These are phyloP conservation scores for Galbula dea DNA, from an alignment of 2,113 vertebrate species.

Conservation along the genomic window DNA sequence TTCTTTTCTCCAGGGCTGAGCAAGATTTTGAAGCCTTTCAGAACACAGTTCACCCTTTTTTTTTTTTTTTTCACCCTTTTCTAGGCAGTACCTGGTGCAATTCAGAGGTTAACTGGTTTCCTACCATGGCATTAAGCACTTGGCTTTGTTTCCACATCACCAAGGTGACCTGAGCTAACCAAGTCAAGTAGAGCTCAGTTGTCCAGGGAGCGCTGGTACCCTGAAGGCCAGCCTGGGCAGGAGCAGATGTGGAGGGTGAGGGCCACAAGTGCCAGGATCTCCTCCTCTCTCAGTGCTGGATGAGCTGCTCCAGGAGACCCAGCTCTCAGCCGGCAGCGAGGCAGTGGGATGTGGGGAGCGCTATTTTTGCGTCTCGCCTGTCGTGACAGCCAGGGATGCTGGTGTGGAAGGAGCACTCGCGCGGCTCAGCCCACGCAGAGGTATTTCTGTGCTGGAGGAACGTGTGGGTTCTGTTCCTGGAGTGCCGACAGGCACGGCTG, in stretches of 20 bases:
- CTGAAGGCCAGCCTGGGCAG: background rate
- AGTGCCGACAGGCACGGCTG: background rate
- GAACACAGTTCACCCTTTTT: background rate
- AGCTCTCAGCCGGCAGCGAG: background rate
- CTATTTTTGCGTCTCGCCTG: background rate
- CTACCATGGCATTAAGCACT: background rate
- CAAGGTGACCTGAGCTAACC: background rate
- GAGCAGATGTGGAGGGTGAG: rapidly evolving
- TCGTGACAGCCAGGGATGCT: background rate
- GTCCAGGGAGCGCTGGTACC: background rate
- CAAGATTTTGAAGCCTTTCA: background rate
- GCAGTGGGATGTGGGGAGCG: background rate
- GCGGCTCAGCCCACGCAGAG: background rate
- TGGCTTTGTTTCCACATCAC: background rate
- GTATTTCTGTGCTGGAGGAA: background rate
- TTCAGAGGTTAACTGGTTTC: background rate
- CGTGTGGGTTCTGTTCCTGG: background rate
- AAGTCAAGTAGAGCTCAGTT: background rate
- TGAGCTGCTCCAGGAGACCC: rapidly evolving
- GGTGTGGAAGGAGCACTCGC: background rate
- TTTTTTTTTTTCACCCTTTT: too few species aligned
- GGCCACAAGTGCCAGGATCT: rapidly evolving
- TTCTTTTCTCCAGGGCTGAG: background rate
- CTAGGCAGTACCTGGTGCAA: background rate
- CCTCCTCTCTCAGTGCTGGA: rapidly evolving